These are phyloP conservation scores for Cotesia congregata DNA, from an alignment of 2,888 invertebrate genomes.

Conservation along the genomic window DNA sequence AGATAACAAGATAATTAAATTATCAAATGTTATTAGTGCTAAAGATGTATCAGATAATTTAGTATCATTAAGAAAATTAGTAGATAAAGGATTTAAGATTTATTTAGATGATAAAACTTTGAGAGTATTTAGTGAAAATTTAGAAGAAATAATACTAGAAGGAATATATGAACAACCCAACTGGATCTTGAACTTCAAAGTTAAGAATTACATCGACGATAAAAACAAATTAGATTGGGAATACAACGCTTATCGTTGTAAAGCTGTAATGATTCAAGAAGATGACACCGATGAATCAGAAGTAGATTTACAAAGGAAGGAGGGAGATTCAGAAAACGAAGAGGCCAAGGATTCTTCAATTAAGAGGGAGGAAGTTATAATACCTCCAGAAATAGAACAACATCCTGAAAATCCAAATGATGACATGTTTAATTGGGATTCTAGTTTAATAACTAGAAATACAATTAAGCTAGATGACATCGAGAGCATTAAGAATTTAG, in stretches of 20 bases:
- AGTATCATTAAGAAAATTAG: no score
- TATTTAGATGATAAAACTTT: no score
- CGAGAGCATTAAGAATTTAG: not conserved
- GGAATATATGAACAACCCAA: no score
- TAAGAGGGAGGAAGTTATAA: slow-evolving; percentile 30
- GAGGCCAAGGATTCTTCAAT: slow-evolving; percentile 25
- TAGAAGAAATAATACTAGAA: no score
- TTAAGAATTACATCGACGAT: slow-evolving; percentile 19
- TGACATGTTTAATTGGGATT: slow-evolving; percentile 17
- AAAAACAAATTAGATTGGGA: slow-evolving; percentile 11
- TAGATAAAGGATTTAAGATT: no score
- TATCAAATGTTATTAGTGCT: no score
- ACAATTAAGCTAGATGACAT: slow-evolving; percentile 26
- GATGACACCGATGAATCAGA: slow-evolving; percentile 29
- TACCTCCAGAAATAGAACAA: not conserved
- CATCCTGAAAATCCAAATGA: slow-evolving; percentile 14
- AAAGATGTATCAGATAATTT: no score
- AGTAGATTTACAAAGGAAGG: slow-evolving; percentile 19
- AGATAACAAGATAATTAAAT: no score
- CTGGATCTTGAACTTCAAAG: no score
- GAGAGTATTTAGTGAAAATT: no score
- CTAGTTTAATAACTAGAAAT: slow-evolving; percentile 10
- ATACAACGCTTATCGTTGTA: slow-evolving; percentile 34
- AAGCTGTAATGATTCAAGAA: slow-evolving; percentile 25
- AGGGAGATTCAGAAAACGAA: slow-evolving; percentile 31